These are phyloP conservation scores for Vulpes lagopus DNA, from an alignment of 2,113 vertebrate genomes.

Conservation along the genomic window DNA sequence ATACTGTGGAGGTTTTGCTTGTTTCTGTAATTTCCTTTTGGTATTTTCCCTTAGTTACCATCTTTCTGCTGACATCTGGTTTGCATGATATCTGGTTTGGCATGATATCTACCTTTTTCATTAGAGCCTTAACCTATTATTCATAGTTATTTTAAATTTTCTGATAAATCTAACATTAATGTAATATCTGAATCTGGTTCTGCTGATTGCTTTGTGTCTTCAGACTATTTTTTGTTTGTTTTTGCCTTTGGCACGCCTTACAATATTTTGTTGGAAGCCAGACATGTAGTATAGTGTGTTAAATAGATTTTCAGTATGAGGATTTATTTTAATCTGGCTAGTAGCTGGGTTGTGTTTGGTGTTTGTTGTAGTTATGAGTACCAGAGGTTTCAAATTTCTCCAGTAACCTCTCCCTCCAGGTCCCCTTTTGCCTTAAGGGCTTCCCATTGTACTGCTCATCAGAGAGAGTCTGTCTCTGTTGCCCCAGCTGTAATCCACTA, in stretches of 20 bases:
- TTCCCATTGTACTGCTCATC: neutral
- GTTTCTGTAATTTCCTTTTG: conserved; percentile 42
- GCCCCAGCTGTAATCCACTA: neutral
- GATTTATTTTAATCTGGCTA: conserved; percentile 17
- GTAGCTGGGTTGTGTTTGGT: neutral
- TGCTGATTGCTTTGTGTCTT: neutral
- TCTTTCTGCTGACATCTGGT: neutral
- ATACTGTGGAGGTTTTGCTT: neutral
- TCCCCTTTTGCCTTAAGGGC: neutral
- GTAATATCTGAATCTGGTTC: neutral
- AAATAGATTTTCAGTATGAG: neutral
- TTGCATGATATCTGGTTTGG: neutral
- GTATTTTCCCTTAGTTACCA: neutral
- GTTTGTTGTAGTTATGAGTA: neutral
- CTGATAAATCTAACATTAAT: neutral
- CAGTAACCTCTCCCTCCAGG: neutral
- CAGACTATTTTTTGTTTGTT: neutral
- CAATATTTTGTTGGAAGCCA: conserved; percentile 27
- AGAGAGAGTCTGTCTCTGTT: neutral
- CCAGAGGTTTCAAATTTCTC: neutral
- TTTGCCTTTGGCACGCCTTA: neutral
- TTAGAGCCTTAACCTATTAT: neutral
- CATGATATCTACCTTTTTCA: neutral
- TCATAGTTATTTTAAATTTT: neutral
- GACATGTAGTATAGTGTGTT: neutral